Base-by-base conservation (phyloP, 2,888 invertebrate genomes). In the Acleris sparsana region DNA sequence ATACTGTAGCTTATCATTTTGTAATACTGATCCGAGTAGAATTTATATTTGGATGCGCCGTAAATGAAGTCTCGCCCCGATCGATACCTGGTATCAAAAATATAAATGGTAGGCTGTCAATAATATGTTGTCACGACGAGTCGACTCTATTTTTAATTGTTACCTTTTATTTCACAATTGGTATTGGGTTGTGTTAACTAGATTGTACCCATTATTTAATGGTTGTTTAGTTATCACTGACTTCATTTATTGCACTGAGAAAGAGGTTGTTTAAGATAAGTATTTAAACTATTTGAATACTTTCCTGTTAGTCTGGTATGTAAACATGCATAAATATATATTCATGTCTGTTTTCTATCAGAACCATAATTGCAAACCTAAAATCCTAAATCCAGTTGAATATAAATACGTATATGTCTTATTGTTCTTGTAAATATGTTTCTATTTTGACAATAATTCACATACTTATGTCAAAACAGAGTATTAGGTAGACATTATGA, bases 21-120 rank as follows among this genome's bases (percentile, higher is more conserved):
- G 87, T 88, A 87, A 88, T 89, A 88, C 89, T 88, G 79, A 83
- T 43, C 80, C 80, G 80, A 74, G 73, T 73, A 79, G n/a, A 76
- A 80, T 46, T 73, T 39, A 63, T 69, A 68, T 64, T 69, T 70
- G 73, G 73, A 73, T 73, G 74, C 75, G 79, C 73, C 77, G 75
- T 75, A 74, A 73, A 75, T 74, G 70, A 74, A 71, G 72, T 62
- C 39, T 39, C 53, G 18, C 22, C 1, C 22, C 44, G 4, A 46
- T 17, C 46, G 46, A 33, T 33, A 33, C 33, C 44, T 44, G 44
- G 44, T 44, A 44, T 44, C 44, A 39, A 52, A n/a, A 61, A 25
- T 52, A 29, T 65, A 22, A 57, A 62, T 22, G 39, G 25, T 25
- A 20, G 55, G 51, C 60, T 56, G 60, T 60, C 64, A 60, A 55